Base-by-base conservation (phyloP, 2,797 vertebrate species). In the Malacoctenus gilli region DNA sequence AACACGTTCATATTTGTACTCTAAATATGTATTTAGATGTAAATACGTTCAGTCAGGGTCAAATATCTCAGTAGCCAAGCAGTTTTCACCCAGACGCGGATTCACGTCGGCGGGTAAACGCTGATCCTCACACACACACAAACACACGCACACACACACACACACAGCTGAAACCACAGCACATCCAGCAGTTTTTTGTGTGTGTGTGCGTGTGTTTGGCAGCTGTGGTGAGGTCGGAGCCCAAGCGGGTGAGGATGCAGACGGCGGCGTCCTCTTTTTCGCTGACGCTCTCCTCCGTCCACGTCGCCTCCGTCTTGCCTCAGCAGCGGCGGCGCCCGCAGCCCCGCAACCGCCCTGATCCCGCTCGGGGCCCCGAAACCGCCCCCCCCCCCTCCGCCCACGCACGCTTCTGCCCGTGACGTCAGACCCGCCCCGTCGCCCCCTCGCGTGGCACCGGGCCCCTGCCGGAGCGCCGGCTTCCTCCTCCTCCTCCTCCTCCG, bases 261-360 rank as follows among this genome's bases (percentile, higher is more conserved):
- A 14, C 22, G 0, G 39, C 30, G 35, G 66, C 72, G 41, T 53
- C 51, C 62, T 52, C 40, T 23, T 50, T 84, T 61, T 58, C 25
- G 81, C 81, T 77, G 83, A 87, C 76, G 73, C 62, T 63, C 59
- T 68, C 30, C 78, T 68, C 57, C 63, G 14, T 62, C 65, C 30
- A 48, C 52, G 2, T 78, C 72, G 36, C 72, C 71, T 64, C 32
- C 39, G 28, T 65, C 72, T 47, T 16, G 67, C 74, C 50, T n/a
- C n/a, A n/a, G n/a, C n/a, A n/a, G n/a, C 64, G 51, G 66, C 49
- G 49, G n/a, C n/a, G n/a, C n/a, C n/a, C n/a, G n/a, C n/a, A n/a
- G n/a, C n/a, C n/a, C n/a, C n/a, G n/a, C n/a, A n/a, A n/a, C 57
- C 74, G 72, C 72, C 74, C 35, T 77, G 67, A 83, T 82, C 79